phyloP scores from a whole-genome alignment of 37 sponge, comb jelly and placozoan genomes.

The Oscarella lobularis region DNA sequence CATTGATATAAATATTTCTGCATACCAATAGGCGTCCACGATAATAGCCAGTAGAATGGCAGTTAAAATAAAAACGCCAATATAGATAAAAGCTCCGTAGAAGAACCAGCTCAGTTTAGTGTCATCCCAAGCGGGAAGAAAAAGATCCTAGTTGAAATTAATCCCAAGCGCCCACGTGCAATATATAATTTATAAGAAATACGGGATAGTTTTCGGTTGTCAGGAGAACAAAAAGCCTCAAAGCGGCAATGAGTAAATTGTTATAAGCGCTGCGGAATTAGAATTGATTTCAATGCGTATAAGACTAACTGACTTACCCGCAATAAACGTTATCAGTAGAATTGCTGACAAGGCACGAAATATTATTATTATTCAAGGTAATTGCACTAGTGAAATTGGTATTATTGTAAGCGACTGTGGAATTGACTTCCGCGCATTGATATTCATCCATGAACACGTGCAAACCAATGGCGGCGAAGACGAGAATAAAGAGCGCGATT shows the following conservation, averaged over 20 bases:
- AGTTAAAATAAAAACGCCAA: constrained; percentile 55
- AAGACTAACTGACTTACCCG: too few relatives aligned
- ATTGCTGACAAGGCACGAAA: too few relatives aligned
- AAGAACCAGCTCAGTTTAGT: constrained; percentile 9
- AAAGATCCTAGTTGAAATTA: constrained; percentile 5
- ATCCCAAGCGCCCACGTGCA: too few relatives aligned
- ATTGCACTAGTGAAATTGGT: too few relatives aligned
- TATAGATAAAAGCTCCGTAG: constrained; percentile 34
- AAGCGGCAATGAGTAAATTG: constrained; percentile 30
- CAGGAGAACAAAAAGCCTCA: constrained; percentile 43
- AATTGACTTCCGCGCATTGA: background rate
- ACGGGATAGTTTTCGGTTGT: constrained; percentile 75
- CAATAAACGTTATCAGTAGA: too few relatives aligned
- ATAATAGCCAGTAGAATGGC: constrained; percentile 61
- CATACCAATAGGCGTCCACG: constrained; percentile 63
- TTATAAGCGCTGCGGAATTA: constrained; percentile 32
- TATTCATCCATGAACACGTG: constrained; percentile 28
- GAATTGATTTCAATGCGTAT: too few relatives aligned
- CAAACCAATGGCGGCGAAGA: constrained; percentile 50
- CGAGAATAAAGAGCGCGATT: constrained; percentile 37
- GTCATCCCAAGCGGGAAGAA: background rate
- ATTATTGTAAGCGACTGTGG: too few relatives aligned
- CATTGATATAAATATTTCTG: constrained; percentile 4
- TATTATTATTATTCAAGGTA: too few relatives aligned
- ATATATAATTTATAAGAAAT: too few relatives aligned